Conservation (phyloP, 2,888 invertebrate species). For the Lasiommata megera region DNA sequence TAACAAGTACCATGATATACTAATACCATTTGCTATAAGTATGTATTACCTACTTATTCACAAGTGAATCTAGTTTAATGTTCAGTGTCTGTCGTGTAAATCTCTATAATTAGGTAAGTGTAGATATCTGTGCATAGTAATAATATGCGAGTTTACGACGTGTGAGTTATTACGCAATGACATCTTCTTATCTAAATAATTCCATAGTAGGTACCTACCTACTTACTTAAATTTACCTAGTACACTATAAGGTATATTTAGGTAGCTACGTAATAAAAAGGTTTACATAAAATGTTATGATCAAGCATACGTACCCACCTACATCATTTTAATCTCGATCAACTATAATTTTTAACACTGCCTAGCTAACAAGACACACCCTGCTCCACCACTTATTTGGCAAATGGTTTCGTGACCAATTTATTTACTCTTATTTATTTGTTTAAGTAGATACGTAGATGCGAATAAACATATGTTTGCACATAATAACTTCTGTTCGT, state of each 20-base stretch:
- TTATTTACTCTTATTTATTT: slow-evolving; percentile 20
- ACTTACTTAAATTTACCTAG: background rate
- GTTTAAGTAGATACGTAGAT: slow-evolving; percentile 3
- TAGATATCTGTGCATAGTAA: background rate
- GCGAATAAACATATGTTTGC: background rate
- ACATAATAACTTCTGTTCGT: slow-evolving; percentile 7
- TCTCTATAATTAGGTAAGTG: background rate
- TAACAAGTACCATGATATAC: background rate
- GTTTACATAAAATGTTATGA: slow-evolving; percentile 5
- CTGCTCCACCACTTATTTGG: slow-evolving; percentile 23
- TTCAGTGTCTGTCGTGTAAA: background rate
- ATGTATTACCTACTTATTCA: background rate
- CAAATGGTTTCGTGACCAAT: slow-evolving; percentile 20
- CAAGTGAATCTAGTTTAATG: background rate
- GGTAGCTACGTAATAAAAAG: background rate
- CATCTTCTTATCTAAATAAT: slow-evolving; percentile 7
- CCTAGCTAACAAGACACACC: slow-evolving; percentile 20
- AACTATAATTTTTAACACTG: slow-evolving; percentile 7
- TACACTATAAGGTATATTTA: background rate
- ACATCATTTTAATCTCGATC: background rate
- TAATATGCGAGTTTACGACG: background rate
- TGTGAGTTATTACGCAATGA: background rate
- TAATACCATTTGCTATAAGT: background rate
- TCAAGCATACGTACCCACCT: background rate
- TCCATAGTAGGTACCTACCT: background rate